Conservation (phyloP, 1,140 invertebrate species). For the Drosophila sproati region DNA sequence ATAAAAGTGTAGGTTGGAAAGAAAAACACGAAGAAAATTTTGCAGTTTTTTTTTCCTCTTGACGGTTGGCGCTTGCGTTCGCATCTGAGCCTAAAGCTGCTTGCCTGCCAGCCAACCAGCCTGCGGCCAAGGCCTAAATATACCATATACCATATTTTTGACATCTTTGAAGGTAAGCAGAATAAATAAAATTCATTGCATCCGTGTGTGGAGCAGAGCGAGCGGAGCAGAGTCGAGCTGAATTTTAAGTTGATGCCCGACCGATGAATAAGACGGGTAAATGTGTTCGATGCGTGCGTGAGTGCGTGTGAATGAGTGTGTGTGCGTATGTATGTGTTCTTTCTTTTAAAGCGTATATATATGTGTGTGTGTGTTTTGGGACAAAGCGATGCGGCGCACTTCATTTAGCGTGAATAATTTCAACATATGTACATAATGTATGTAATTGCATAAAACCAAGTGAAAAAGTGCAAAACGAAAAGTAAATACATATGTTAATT, state of each 20-base stretch:
- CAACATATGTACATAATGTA: slow-evolving; percentile 3
- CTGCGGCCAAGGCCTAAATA: slow-evolving; percentile 13
- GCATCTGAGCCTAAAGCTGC: slow-evolving; percentile 24
- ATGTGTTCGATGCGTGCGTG: slow-evolving; percentile 43
- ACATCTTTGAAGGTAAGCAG: slow-evolving; percentile 28
- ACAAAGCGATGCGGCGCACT: too few relatives aligned
- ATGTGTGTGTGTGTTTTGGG: slow-evolving; percentile 3
- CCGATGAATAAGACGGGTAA: slow-evolving; percentile 7
- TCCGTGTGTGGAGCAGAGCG: slow-evolving; percentile 15
- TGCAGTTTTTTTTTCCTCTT: slow-evolving; percentile 41
- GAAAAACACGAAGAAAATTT: slow-evolving; percentile 42
- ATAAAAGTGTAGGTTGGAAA: slow-evolving; percentile 55
- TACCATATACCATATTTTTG: slow-evolving; percentile 2
- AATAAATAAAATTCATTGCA: slow-evolving; percentile 19
- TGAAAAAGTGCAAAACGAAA: slow-evolving; percentile 1
- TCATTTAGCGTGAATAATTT: slow-evolving; percentile 25
- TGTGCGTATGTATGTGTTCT: slow-evolving; percentile 6
- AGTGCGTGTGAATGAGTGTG: slow-evolving; percentile 36
- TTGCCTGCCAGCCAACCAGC: slow-evolving; percentile 38
- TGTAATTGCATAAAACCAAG: slow-evolving; percentile 31
- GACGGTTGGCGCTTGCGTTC: slow-evolving; percentile 39
- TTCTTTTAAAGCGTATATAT: slow-evolving; percentile 16
- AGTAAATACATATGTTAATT: background rate
- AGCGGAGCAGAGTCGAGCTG: background rate
- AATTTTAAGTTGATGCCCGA: slow-evolving; percentile 3